Evolutionary conservation across 2,113 vertebrate genomes (phyloP), one percentile per base, ranked within the genome.

Genomic region (Pampusana beccarii): DNA sequence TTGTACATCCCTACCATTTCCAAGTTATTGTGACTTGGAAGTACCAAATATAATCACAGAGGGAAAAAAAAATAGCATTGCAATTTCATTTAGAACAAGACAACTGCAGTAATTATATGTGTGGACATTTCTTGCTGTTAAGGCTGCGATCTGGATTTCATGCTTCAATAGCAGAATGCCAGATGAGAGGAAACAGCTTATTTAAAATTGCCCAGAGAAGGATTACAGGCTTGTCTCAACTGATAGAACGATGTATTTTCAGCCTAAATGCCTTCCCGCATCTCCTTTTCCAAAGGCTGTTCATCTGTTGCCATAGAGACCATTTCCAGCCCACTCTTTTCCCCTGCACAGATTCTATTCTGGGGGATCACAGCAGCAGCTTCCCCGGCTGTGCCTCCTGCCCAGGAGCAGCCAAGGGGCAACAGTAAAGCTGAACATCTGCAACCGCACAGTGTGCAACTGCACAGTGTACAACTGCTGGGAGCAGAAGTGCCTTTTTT

Each of bases 291-390:
- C 70, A 78, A 94, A 96, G 54, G 38, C 51, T 56, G 31, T 20
- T 96, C 80, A 86, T 92, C 78, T 82, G 97, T 97, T 96, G 95
- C 94, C 94, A 97, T 96, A 77, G 97, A 92, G 60, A 97, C 95
- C 46, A 58, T 62, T 85, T 88, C 74, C 56, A 71, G 33, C 50
- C 60, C 56, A 5, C 71, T 82, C 88, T 69, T 42, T 36, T 31
- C 42, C 28, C n/a, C 40, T 20, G n/a, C 71, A 36, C 64, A 50
- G 65, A 29, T 64, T 86, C 67, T 86, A 2, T 83, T 91, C 38
- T 33, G 85, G 62, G 79, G 3, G 26, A 84, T 81, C 24, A 6
- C 42, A 7, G 29, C 48, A 6, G 3, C 4, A 11, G 44, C 50
- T 58, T 26, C 66, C 36, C 58, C 51, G 51, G 9, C 65, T 16